These are phyloP conservation scores for Sapayoa aenigma DNA, from an alignment of 2,113 vertebrate species.

Conservation along the genomic window DNA sequence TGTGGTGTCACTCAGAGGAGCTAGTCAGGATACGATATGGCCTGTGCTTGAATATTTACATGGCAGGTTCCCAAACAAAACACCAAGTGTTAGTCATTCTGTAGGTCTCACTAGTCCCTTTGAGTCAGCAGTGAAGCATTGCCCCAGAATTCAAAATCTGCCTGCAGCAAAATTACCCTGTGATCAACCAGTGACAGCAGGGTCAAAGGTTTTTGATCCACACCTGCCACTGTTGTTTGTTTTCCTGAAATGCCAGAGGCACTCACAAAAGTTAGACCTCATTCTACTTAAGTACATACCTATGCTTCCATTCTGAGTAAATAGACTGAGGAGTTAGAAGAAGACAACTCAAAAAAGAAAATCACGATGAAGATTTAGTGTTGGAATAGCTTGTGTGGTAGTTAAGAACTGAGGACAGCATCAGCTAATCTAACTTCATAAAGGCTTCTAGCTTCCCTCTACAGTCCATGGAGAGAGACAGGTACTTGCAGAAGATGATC, in stretches of 20 bases:
- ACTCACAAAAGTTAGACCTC: background rate
- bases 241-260: background rate
- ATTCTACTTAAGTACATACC: background rate
- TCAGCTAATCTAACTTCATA: background rate
- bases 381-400: background rate
- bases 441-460: background rate
- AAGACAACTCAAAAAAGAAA: background rate
- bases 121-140: background rate
- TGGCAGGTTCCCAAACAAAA: conserved; percentile 32
- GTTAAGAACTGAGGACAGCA: background rate
- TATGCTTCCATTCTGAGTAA: background rate
- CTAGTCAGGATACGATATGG: background rate
- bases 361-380: background rate
- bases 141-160: background rate
- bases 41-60: background rate
- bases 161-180: background rate
- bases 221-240: background rate
- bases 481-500: background rate
- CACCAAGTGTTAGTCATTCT: conserved; percentile 16
- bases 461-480: background rate
- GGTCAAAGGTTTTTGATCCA: background rate
- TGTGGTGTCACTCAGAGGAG: background rate
- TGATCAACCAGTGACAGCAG: background rate
- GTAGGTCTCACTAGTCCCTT: background rate
- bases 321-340: background rate